A percentile compares a stretch with the other conserved stretches of the same genome.
Evolutionary conservation across 2,888 invertebrate species (phyloP).

Genomic region (Synergus gifuensis): DNA sequence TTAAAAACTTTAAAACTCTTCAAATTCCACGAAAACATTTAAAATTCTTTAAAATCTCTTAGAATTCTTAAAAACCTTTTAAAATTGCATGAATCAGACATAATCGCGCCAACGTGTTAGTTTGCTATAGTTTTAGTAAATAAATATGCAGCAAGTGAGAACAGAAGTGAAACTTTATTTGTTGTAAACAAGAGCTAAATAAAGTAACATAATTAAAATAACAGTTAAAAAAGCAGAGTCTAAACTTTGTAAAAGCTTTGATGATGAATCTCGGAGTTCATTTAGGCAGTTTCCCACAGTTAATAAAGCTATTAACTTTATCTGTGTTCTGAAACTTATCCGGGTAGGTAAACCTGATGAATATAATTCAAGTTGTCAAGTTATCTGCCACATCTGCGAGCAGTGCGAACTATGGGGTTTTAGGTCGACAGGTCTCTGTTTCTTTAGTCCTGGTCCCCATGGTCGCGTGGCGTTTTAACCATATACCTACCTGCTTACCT

Average conservation of each 20-base stretch:
- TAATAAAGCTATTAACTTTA: conserved; percentile 76
- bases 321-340: conserved; percentile 66
- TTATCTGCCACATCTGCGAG: conserved; percentile 64
- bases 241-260: not conserved
- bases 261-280: not conserved
- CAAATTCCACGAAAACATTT: no score
- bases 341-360: conserved; percentile 50
- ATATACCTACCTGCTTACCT: conserved; percentile 58
- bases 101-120: no score
- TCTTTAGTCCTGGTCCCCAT: conserved; percentile 57
- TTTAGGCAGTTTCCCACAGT: conserved; percentile 70
- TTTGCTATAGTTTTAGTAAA: no score
- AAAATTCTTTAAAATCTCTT: no score
- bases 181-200: no score
- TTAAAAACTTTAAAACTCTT: no score
- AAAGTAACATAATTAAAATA: no score
- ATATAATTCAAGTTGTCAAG: conserved; percentile 46
- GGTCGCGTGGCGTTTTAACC: conserved; percentile 74
- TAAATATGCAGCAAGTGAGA: no score
- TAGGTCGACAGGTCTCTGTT: conserved; percentile 70
- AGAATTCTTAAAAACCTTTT: no score
- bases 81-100: no score
- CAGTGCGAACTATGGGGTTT: conserved; percentile 68
- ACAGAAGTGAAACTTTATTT: no score
- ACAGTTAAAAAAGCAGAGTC: no score